Evolutionary conservation across 2,797 vertebrate genomes (phyloP), one percentile per base, ranked within the genome.

Genomic region (Lacerta bilineata): DNA sequence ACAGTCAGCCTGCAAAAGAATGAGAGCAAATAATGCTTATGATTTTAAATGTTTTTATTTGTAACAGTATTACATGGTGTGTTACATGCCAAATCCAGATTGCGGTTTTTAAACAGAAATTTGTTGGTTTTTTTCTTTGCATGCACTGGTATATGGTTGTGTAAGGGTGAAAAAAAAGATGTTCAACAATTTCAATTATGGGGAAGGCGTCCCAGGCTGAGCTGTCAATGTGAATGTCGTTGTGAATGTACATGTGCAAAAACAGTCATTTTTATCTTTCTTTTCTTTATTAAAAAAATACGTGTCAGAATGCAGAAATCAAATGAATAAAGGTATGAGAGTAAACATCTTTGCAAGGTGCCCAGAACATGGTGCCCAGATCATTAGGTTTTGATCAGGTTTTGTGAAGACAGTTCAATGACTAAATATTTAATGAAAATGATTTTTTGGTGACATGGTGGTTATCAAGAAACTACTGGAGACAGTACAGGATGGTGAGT

Each of bases 21-120:
- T 41, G 46, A 83, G 36, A 85, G 59, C n/a, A 82, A 11, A 90
- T 82, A 39, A 87, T 90, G 94, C 91, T 97, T 98, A 25, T 69
- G 79, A 74, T 89, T 98, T 98, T 97, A 91, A 98, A 98, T 97
- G 97, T 98, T 98, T 99, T 99, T 99, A 99, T 99, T 99, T 97
- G 96, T 97, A 98, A 98, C 98, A 98, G 97, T 98, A 98, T 98
- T 98, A 99, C 98, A 98, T 98, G 98, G 98, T 96, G 98, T 97
- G 97, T 98, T 98, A n/a, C n/a, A n/a, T n/a, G n/a, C n/a, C n/a
- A n/a, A n/a, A n/a, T n/a, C n/a, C n/a, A n/a, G n/a, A n/a, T n/a
- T n/a, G n/a, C n/a, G n/a, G n/a, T n/a, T n/a, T n/a, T n/a, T n/a
- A n/a, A n/a, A n/a, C n/a, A n/a, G n/a, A n/a, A n/a, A n/a, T n/a